A percentile compares a stretch with the other conserved stretches of the same genome.
Conservation (phyloP, 2,888 invertebrate species). For the Platerodrilus igneus region DNA sequence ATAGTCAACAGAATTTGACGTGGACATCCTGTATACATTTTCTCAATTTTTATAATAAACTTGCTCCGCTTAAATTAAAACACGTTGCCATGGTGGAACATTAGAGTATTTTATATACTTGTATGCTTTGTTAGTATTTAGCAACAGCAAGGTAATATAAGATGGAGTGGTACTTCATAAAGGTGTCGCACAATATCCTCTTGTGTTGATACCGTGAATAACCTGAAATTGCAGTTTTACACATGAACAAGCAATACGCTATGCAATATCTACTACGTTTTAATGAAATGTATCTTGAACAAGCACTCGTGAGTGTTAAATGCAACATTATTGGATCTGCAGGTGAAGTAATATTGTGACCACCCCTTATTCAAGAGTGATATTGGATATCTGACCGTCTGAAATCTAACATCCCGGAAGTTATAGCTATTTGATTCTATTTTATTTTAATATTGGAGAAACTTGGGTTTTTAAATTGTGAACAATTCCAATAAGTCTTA, state of each 20-base stretch:
- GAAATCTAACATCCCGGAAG: conserved; percentile 25
- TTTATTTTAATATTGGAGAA: no score
- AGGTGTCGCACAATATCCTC: conserved; percentile 26
- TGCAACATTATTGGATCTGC: conserved; percentile 27
- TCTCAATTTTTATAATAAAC: no score
- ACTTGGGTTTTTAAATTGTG: no score
- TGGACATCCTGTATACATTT: no score
- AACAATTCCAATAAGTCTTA: no score
- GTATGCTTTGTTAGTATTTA: no score
- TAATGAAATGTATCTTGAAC: conserved; percentile 30
- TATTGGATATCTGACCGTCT: conserved; percentile 29
- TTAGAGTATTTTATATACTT: no score
- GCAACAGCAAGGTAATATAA: no score
- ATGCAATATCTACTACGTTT: conserved; percentile 28
- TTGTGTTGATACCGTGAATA: conserved; percentile 30
- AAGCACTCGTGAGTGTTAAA: conserved; percentile 26
- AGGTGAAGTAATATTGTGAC: conserved; percentile 23
- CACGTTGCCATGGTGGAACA: no score
- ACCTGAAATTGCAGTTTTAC: conserved; percentile 30
- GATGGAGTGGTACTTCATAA: no score
- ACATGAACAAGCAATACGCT: conserved; percentile 26
- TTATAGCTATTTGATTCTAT: conserved; percentile 26
- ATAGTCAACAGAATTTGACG: no score
- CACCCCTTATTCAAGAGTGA: conserved; percentile 21
- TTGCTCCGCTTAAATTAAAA: no score